These are phyloP conservation scores for Camelus bactrianus DNA, from an alignment of 2,113 vertebrate genomes.

Conservation along the genomic window DNA sequence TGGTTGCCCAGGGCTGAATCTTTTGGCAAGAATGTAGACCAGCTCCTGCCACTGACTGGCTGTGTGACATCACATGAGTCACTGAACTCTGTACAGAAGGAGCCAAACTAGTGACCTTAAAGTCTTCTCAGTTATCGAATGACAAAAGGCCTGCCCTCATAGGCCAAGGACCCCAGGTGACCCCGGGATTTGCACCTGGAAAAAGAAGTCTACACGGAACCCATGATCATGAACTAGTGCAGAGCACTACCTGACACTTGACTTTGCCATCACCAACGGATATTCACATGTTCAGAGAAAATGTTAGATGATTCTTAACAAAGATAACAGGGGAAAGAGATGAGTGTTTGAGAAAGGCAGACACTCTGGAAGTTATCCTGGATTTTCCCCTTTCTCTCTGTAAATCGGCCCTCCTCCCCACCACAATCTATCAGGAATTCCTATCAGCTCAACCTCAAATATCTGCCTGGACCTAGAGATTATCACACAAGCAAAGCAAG, in stretches of 20 bases:
- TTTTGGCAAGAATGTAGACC: not conserved
- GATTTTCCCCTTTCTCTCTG: not conserved
- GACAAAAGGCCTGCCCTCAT: not conserved
- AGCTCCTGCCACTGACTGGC: not conserved
- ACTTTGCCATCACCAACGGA: not conserved
- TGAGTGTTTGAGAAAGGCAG: not conserved
- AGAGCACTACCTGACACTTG: accelerated
- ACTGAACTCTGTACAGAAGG: not conserved
- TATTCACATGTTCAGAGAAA: not conserved
- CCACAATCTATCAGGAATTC: not conserved
- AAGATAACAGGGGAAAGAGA: not conserved
- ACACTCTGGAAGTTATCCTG: not conserved
- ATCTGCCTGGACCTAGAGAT: not conserved
- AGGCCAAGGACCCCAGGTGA: not conserved
- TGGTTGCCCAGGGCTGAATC: not conserved
- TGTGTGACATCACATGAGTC: too few species aligned
- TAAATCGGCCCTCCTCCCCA: not conserved
- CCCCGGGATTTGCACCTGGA: not conserved
- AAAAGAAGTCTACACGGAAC: not conserved
- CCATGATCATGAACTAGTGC: accelerated
- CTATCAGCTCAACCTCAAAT: not conserved
- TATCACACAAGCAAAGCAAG: not conserved
- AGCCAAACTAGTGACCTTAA: not conserved
- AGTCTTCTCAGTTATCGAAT: not conserved
- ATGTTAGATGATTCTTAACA: not conserved